A percentile compares a stretch with the other conserved stretches of the same genome.
These are phyloP conservation scores for Pogonomyrmex barbatus DNA, from an alignment of 1,140 invertebrate genomes.

Conservation along the genomic window DNA sequence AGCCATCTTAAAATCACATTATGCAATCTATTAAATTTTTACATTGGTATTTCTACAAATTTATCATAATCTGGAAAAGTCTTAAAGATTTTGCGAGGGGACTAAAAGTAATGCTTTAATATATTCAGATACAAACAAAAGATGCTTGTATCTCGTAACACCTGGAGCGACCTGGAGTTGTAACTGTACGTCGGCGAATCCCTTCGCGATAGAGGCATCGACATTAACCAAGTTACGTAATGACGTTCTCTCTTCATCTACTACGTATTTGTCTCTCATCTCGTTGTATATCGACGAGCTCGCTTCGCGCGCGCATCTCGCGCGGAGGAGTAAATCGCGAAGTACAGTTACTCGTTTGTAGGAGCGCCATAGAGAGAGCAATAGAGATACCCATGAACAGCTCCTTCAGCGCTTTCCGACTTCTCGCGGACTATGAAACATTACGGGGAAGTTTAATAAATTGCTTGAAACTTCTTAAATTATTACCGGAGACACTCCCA, in stretches of 20 bases:
- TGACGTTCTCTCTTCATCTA: slow-evolving; percentile 42
- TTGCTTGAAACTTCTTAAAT: neutral
- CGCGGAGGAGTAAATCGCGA: slow-evolving; percentile 77
- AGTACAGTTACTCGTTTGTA: slow-evolving; percentile 81
- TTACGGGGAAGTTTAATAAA: neutral
- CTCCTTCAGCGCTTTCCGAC: neutral
- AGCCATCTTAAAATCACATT: neutral
- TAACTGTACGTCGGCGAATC: slow-evolving; percentile 66
- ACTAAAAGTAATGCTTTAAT: neutral
- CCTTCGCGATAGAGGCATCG: slow-evolving; percentile 39
- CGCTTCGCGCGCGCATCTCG: slow-evolving; percentile 58
- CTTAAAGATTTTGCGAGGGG: neutral
- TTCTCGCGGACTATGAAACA: neutral
- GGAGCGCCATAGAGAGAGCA: slow-evolving; percentile 68
- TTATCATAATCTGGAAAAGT: neutral
- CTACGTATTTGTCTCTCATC: slow-evolving; percentile 28
- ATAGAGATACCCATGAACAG: slow-evolving; percentile 15
- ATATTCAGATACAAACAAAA: neutral
- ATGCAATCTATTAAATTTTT: neutral
- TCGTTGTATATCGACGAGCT: slow-evolving; percentile 51
- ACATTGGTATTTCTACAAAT: neutral
- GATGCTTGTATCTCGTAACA: slow-evolving; percentile 14
- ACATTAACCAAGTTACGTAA: slow-evolving; percentile 76
- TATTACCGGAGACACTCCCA: neutral
- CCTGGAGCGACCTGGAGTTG: slow-evolving; percentile 36